phyloP scores from a whole-genome alignment of 92 coral and sea anemone genomes.

The Zoanthus solanderi region DNA sequence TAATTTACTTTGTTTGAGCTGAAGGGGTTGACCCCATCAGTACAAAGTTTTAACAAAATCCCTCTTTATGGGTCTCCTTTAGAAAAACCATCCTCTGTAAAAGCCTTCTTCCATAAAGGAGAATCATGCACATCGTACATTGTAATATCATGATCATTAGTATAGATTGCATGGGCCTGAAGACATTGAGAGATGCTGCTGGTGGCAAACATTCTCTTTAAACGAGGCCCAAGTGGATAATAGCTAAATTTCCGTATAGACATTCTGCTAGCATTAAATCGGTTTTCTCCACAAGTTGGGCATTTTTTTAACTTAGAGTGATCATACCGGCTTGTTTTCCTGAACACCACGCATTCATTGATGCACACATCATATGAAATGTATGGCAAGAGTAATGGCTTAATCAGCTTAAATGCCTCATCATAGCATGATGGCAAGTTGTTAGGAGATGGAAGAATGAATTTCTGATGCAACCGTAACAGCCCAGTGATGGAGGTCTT shows the following conservation, averaged over 20 bases:
- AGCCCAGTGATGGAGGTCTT: constrained; percentile 40
- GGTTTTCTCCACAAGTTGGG: not conserved
- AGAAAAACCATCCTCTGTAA: not conserved
- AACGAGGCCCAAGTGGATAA: constrained; percentile 61
- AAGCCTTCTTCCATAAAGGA: not conserved
- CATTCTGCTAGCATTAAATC: not conserved
- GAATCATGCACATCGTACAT: not conserved
- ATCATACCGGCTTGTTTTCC: constrained; percentile 42
- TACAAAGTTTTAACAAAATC: constrained; percentile 27
- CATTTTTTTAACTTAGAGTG: constrained; percentile 28
- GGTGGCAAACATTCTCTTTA: constrained; percentile 38
- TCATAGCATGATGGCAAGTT: constrained; percentile 48
- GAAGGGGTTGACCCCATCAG: constrained; percentile 69
- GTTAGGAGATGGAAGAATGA: constrained; percentile 43
- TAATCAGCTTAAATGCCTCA: constrained; percentile 35
- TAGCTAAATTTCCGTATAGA: constrained; percentile 38
- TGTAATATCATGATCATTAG: not conserved
- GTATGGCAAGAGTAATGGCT: constrained; percentile 47
- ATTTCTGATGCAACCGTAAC: constrained; percentile 25
- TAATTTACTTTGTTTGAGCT: not conserved
- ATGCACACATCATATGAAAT: not conserved
- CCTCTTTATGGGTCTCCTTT: not conserved
- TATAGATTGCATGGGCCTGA: not conserved
- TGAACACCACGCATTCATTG: constrained; percentile 55
- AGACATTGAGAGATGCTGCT: not conserved